Conservation (phyloP, 2,113 vertebrate genomes). For the Laticauda colubrina region DNA sequence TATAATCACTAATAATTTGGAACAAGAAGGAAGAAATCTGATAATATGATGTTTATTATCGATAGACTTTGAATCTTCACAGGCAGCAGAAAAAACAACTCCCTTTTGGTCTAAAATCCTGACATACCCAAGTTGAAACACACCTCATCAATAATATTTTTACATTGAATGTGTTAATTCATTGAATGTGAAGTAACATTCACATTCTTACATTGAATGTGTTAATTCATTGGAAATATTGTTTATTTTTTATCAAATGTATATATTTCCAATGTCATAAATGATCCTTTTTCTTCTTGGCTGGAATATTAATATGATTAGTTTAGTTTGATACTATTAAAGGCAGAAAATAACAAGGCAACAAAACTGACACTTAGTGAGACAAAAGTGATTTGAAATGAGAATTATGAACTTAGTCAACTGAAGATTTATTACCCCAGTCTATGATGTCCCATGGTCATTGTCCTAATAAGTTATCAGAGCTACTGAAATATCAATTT, state of each 20-base stretch:
- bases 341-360: slow-evolving; percentile 6
- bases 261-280: not conserved
- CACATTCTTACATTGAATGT: not conserved
- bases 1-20: not conserved
- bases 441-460: slow-evolving; percentile 51
- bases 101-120: too few species aligned
- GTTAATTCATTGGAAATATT: not conserved
- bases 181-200: too few species aligned
- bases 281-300: not conserved
- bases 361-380: slow-evolving; percentile 29
- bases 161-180: not conserved
- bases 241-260: not conserved
- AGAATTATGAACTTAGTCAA: slow-evolving; percentile 31
- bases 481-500: slow-evolving; percentile 87
- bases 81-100: not conserved
- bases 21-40: not conserved
- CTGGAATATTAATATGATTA: not conserved
- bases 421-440: slow-evolving; percentile 52
- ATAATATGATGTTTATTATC: not conserved
- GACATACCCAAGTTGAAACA: not conserved
- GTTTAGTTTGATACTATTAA: slow-evolving; percentile 22
- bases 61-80: not conserved
- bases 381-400: slow-evolving; percentile 41
- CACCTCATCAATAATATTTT: not conserved
- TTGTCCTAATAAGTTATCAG: slow-evolving; percentile 73